Evolutionary conservation across 2,888 invertebrate species (phyloP), one percentile per base, ranked within the genome.

Genomic region (Uropetala carovei): DNA sequence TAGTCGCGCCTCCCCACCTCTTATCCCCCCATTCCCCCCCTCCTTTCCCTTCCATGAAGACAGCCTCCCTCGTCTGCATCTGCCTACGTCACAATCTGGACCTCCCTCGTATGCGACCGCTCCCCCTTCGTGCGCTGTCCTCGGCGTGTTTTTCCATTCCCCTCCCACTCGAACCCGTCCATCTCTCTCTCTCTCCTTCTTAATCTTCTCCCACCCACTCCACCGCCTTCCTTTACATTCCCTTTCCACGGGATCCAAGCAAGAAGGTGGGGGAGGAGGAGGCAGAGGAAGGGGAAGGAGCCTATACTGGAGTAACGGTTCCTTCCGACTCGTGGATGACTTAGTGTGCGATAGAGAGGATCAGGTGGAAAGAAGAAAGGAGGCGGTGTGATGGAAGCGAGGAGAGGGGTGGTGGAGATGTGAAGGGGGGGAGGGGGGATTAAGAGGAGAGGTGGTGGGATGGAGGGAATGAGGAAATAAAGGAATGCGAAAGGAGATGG

Each of bases 271-370:
- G 83, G 83, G 56, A 30, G 82, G 30, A 43, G 43, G 5, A 9
- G 75, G 4, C 5, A 22, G n/a, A 27, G 75, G n/a, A 27, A 3
- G n/a, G 84, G 11, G 83, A 83, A 18, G 16, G 83, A 84, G 84
- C 18, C 57, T 14, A 16, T 84, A 84, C 58, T 58, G 85, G 57
- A 84, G 84, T 84, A 84, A 84, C 84, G 84, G 84, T 84, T 56
- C 56, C 84, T 43, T 56, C 56, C 56, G 56, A 10, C 84, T n/a
- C 18, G 85, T 58, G n/a, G 85, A 58, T 58, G 85, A 85, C 10
- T 85, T 57, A 57, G 22, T 18, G 85, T 22, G 58, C 22, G 58
- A 85, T 57, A 13, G 64, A 64, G n/a, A 7, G 68, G 68, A 68
- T n/a, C 68, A 68, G 68, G 85, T 13, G 85, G 85, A 30, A 56